Base-by-base conservation (phyloP, 2,888 invertebrate species). In the Polydrusus tereticollis region DNA sequence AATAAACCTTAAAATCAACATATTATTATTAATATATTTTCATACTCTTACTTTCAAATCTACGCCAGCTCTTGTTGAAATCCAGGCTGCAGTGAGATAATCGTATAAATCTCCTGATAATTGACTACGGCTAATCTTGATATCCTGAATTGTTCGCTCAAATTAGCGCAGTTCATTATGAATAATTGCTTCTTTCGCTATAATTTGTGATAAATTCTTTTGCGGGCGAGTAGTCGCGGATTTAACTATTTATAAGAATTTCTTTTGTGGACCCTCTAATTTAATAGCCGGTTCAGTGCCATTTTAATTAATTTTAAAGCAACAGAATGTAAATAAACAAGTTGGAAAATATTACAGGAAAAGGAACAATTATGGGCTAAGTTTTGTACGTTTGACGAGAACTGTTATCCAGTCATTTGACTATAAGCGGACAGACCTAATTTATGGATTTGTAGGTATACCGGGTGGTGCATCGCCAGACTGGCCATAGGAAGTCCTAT, bases 111-210 rank as follows among this genome's bases (percentile, higher is more conserved):
- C 23, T 6, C 10, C 45, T 55, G 58, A 58, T 67, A 58, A 58
- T 67, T 67, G 67, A 67, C 12, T 67, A 43, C 29, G 58, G 58
- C 47, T 58, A 26, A 58, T 67, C 45, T 36, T 8, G 23, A 66
- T 67, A 36, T 59, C 67, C 59, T 45, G n/a, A 45, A 21, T 21
- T 21, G 45, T 4, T 18, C 43, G 16, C 43, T 16, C 43, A 43
- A 43, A 43, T 43, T 16, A 43, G 43, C 6, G 16, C 16, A 45
- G 12, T 45, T 45, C 12, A 59, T 38, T 38, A 38, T 36, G 38
- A 38, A 20, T 36, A 1, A n/a, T 20, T 59, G 21, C 12, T 38
- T 20, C 21, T 12, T 45, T n/a, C n/a, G n/a, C n/a, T 2, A 21
- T 45, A 43, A 18, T 45, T 21, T 20, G 20, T 21, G 21, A 20